A percentile compares a stretch with the other conserved stretches of the same genome.
phyloP scores from a whole-genome alignment of 2,113 vertebrate species.

The Loxodonta africana region DNA sequence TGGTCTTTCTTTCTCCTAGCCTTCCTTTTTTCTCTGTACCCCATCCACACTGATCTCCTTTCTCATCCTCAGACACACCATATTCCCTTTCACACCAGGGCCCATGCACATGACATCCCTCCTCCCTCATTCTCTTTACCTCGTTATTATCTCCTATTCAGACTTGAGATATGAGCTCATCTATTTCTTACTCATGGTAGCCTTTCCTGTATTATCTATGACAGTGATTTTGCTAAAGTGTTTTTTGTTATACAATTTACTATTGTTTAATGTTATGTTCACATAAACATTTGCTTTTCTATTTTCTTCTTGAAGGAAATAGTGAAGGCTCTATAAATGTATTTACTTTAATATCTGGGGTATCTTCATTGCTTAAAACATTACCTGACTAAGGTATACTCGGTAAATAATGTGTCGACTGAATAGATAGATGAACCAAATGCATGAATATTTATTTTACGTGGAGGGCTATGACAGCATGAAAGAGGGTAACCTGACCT shows the following conservation, averaged over 20 bases:
- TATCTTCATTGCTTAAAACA: background rate
- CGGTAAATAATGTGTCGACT: background rate
- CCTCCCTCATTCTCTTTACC: rapidly evolving
- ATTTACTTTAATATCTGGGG: rapidly evolving
- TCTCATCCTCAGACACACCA: background rate
- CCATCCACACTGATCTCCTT: background rate
- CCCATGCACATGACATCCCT: rapidly evolving
- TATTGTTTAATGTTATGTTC: background rate
- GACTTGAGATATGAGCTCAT: background rate
- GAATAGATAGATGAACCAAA: background rate
- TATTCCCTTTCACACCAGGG: background rate
- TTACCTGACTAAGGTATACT: background rate
- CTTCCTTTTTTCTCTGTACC: background rate
- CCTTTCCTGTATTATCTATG: background rate
- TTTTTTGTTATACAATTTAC: background rate
- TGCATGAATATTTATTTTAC: background rate
- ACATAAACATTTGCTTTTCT: background rate
- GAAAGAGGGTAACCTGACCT: background rate
- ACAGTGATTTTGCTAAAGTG: background rate
- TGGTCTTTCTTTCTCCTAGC: background rate
- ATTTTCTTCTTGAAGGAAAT: background rate
- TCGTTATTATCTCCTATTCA: background rate
- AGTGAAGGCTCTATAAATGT: background rate
- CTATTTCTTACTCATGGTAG: background rate
- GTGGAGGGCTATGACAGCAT: background rate